phyloP scores from a whole-genome alignment of 2,113 vertebrate species.

The Microtus pennsylvanicus region DNA sequence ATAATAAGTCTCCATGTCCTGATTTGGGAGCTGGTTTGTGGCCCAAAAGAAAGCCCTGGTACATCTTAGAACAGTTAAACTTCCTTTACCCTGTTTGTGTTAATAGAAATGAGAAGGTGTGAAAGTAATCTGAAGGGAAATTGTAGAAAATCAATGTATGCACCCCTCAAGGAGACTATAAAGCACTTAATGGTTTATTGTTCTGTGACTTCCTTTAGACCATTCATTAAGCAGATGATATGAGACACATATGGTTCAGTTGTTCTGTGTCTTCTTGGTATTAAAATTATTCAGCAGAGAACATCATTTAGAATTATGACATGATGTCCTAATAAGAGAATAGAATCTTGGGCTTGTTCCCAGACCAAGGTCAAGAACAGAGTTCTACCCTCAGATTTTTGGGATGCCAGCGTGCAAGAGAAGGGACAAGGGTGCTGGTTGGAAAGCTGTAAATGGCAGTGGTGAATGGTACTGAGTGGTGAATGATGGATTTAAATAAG shows the following conservation, averaged over 20 bases:
- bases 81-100: background rate
- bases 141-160: slow-evolving; percentile 54
- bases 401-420: background rate
- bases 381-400: slow-evolving; percentile 68
- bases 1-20: background rate
- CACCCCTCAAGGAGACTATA: slow-evolving; percentile 74
- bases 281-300: slow-evolving; percentile 78
- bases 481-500: background rate
- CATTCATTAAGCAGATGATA: slow-evolving; percentile 80
- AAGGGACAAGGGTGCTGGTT: background rate
- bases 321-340: slow-evolving; percentile 60
- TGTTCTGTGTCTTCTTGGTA: slow-evolving; percentile 79
- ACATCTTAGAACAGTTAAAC: background rate
- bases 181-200: slow-evolving; percentile 84
- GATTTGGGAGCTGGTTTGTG: background rate
- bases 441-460: background rate
- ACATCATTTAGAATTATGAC: slow-evolving; percentile 77
- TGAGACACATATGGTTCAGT: slow-evolving; percentile 75
- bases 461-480: background rate
- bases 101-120: slow-evolving; percentile 35
- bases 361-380: slow-evolving; percentile 65
- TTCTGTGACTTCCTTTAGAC: slow-evolving; percentile 72
- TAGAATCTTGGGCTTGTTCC: slow-evolving; percentile 59
- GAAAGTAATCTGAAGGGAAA: slow-evolving; percentile 26
- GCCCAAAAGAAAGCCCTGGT: background rate